These are phyloP conservation scores for Scaptomyza caliginosa DNA, from an alignment of 2,888 invertebrate species.

Conservation along the genomic window DNA sequence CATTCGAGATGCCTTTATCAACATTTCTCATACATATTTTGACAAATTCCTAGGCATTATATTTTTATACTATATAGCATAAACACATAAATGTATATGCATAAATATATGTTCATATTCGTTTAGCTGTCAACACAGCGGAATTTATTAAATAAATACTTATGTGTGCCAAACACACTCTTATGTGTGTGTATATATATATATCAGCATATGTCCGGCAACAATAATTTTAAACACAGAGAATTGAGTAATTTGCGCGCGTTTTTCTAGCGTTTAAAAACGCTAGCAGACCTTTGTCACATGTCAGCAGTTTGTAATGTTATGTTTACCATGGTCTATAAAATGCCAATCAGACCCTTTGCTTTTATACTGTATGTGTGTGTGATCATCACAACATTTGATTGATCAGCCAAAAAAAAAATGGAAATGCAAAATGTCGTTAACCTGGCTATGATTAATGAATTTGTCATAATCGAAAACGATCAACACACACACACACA, in stretches of 20 bases:
- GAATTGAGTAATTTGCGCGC: slow-evolving; percentile 26
- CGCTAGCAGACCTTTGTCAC: slow-evolving; percentile 29
- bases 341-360: slow-evolving; percentile 33
- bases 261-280: slow-evolving; percentile 41
- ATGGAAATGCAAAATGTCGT: slow-evolving; percentile 65
- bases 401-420: slow-evolving; percentile 55
- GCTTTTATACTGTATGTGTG: not conserved
- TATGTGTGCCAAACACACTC: slow-evolving; percentile 2
- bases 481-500: not conserved
- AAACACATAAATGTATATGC: slow-evolving; percentile 4
- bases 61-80: not conserved
- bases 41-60: slow-evolving; percentile 56
- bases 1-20: slow-evolving; percentile 60
- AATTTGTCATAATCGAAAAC: slow-evolving; percentile 68
- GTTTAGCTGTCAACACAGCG: slow-evolving; percentile 54
- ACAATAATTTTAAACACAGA: slow-evolving; percentile 27
- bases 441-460: slow-evolving; percentile 73
- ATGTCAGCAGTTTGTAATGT: not conserved
- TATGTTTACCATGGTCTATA: slow-evolving; percentile 8
- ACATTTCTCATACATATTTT: slow-evolving; percentile 52
- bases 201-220: slow-evolving; percentile 11
- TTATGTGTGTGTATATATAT: too few relatives aligned
- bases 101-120: slow-evolving; percentile 15
- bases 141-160: slow-evolving; percentile 61
- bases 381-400: slow-evolving; percentile 50